Base-by-base conservation (phyloP, 2,113 vertebrate genomes). In the Cephalopholis sonnerati region DNA sequence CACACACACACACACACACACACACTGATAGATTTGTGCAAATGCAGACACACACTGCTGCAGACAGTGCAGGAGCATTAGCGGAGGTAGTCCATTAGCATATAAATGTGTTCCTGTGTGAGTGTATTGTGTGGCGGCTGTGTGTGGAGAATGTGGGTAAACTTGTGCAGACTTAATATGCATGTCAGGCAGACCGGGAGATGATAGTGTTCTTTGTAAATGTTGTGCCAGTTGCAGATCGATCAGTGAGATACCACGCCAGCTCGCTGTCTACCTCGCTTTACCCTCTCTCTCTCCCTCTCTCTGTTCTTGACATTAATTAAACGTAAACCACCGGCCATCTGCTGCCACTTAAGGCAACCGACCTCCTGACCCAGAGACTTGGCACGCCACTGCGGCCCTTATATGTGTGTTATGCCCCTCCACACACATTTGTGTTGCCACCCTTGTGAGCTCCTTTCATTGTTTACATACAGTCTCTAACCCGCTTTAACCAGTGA, bases 281-380 rank as follows among this genome's bases (percentile, higher is more conserved):
- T 9, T 18, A 57, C 41, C 22, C 54, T 57, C 73, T 13, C 57
- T 44, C 67, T 48, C 68, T 57, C 32, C 50, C 65, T 29, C 22
- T 51, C 24, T 69, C 58, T 82, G 54, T 58, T 55, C 69, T 73
- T 75, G 39, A 39, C 77, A 77, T 79, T 85, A 86, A 87, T 91
- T 88, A 89, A 93, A 81, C 18, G 53, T 88, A 86, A 86, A 91
- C 74, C 67, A 74, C 51, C 18, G 57, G 48, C 91, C 91, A 94
- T 91, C 88, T 93, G 91, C 82, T 64, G 18, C 69, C 74, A 84
- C 65, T 87, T 81, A 74, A 77, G 54, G 70, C 62, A n/a, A 44
- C 65, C 81, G 79, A 84, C 82, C 85, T 82, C 29, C 41, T 83
- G 74, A 82, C 80, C 77, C 29, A 11, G 39, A 76, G 32, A 53